Percentiles rank a stretch among this genome's conserved stretches.
These are phyloP conservation scores for Dynastes grantii DNA, from an alignment of 2,888 invertebrate species.

Conservation along the genomic window DNA sequence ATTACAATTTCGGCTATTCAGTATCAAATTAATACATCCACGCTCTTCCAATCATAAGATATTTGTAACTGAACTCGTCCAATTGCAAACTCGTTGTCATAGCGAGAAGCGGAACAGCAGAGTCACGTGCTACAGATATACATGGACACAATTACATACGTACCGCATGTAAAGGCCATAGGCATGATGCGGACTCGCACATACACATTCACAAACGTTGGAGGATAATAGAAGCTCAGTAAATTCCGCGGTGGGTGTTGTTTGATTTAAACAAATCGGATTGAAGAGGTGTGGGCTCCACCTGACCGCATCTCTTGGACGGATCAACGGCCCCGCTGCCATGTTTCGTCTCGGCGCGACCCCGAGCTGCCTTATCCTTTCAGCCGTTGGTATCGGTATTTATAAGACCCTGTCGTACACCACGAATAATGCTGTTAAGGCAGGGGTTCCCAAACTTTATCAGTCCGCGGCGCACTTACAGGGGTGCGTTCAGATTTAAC, in stretches of 20 bases:
- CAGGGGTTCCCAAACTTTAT: too few species aligned
- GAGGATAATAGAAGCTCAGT: conserved; percentile 50
- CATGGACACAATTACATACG: neutral
- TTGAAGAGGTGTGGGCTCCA: conserved; percentile 61
- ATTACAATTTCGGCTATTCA: too few species aligned
- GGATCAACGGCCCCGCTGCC: conserved; percentile 60
- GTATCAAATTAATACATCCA: too few species aligned
- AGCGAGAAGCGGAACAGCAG: neutral
- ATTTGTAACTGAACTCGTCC: neutral
- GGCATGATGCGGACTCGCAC: neutral
- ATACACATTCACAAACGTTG: conserved; percentile 22
- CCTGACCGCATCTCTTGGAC: conserved; percentile 59
- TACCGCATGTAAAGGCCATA: too few species aligned
- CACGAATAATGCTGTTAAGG: too few species aligned
- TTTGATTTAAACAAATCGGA: conserved; percentile 59
- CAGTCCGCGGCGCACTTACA: too few species aligned
- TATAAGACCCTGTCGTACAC: too few species aligned
- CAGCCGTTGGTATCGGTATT: too few species aligned
- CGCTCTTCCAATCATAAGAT: too few species aligned
- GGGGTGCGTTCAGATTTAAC: too few species aligned
- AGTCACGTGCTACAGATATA: neutral
- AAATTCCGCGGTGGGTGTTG: conserved; percentile 58
- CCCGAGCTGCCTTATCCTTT: conserved; percentile 50
- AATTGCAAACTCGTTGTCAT: neutral
- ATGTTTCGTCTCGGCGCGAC: neutral